These are phyloP conservation scores for Mesembrinibis cayennensis DNA, from an alignment of 2,113 vertebrate genomes.

Conservation along the genomic window DNA sequence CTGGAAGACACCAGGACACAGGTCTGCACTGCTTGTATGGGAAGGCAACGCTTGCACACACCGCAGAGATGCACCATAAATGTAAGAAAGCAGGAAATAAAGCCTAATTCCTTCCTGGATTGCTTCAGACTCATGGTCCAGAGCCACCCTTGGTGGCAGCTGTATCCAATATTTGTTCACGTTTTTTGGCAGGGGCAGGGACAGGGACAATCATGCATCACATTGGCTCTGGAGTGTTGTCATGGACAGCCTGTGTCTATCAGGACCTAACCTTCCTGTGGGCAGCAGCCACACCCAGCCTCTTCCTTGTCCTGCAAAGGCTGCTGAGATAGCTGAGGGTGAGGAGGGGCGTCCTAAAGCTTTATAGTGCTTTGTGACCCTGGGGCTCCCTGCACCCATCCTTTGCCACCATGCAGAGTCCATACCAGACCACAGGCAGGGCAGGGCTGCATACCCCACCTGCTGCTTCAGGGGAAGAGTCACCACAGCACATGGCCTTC, in stretches of 20 bases:
- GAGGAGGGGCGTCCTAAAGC: background rate
- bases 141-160: background rate
- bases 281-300: background rate
- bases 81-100: background rate
- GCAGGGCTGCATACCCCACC: accelerated
- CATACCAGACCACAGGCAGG: background rate
- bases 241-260: background rate
- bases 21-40: background rate
- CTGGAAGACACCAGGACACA: background rate
- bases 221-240: background rate
- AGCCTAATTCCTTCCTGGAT: background rate
- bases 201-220: accelerated
- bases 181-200: background rate
- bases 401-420: background rate
- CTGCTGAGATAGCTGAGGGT: background rate
- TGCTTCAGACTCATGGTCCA: background rate
- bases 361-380: background rate
- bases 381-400: background rate
- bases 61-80: background rate
- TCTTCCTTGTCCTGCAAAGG: background rate
- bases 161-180: background rate
- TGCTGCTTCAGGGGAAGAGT: background rate
- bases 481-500: background rate
- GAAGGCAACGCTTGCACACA: background rate
- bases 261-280: background rate